Evolutionary conservation across 2,888 invertebrate genomes (phyloP), one percentile per base, ranked within the genome.

Genomic region (Cheilosia scutellata): DNA sequence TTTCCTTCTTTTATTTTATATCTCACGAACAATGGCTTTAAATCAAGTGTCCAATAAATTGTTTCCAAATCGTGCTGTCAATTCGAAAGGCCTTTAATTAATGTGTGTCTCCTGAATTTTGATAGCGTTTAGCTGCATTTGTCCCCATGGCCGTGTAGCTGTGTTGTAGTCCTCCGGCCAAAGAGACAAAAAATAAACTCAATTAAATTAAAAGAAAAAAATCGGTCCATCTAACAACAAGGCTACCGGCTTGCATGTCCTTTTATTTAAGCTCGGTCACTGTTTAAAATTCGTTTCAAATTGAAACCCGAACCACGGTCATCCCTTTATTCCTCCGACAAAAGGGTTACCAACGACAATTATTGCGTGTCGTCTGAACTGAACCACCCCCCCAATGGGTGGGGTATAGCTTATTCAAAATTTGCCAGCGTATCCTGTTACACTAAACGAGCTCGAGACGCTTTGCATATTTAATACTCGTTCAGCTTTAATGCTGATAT

Each of bases 1-100:
- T 29, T 71, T 40, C 5, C 2, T 40, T 29, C 3, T 29, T 40
- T 29, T 31, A 40, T 6, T 40, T 51, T 25, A 11, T 51, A 33
- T 47, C 37, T n/a, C 57, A 57, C 70, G 37, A 62, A 63, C 62
- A 62, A 42, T 27, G 55, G 20, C 63, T 57, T 31, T 62, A 57
- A 77, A 70, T 70, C 70, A 78, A 57, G 63, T 44, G 31, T 57
- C 70, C 53, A 70, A 70, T 78, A 78, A 78, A 78, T 78, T 78
- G 62, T 63, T 55, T 33, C 63, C 29, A 37, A 68, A 71, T 75
- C 70, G 55, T 62, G 49, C 33, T 31, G 49, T 40, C 37, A 63
- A n/a, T 49, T 63, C n/a, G 33, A 70, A 70, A 47, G 37, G 27
- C 47, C 16, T 63, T 78, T 78, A 78, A 78, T 63, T 70, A 63